Evolutionary conservation across 2,797 vertebrate genomes (phyloP).

Genomic region (Remorina albescens): DNA sequence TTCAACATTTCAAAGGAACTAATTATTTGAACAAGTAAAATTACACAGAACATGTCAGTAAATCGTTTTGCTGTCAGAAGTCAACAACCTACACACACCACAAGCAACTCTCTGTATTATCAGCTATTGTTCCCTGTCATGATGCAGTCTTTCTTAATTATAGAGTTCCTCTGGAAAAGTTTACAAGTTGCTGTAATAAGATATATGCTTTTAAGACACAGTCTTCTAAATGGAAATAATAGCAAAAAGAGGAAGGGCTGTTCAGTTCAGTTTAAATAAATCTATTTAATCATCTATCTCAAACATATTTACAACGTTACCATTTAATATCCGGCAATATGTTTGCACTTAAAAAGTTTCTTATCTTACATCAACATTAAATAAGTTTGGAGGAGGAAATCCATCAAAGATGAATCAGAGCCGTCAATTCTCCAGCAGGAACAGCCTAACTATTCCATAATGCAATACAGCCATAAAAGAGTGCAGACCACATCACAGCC

Average conservation of each 20-base stretch:
- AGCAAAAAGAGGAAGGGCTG: not conserved
- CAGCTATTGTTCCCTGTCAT: slow-evolving; percentile 31
- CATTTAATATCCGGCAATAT: not conserved
- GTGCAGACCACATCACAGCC: slow-evolving; percentile 44
- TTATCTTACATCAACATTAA: slow-evolving; percentile 44
- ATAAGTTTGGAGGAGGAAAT: slow-evolving; percentile 52
- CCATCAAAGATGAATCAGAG: slow-evolving; percentile 53
- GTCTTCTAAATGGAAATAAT: not conserved
- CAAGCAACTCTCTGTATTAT: slow-evolving; percentile 22
- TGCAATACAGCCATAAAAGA: slow-evolving; percentile 52
- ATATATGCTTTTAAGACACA: slow-evolving; percentile 7
- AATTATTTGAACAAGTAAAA: slow-evolving; percentile 34
- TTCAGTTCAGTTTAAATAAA: not conserved
- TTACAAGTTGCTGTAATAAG: slow-evolving; percentile 28
- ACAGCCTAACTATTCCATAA: slow-evolving; percentile 46
- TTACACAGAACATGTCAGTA: slow-evolving; percentile 19
- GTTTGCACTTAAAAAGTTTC: slow-evolving; percentile 35
- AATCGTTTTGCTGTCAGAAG: slow-evolving; percentile 38
- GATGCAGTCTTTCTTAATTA: slow-evolving; percentile 39
- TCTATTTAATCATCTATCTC: slow-evolving; percentile 17
- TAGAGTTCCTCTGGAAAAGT: slow-evolving; percentile 22
- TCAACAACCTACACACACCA: slow-evolving; percentile 27
- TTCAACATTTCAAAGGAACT: slow-evolving; percentile 28
- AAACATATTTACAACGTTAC: slow-evolving; percentile 20
- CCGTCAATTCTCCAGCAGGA: slow-evolving; percentile 51